Evolutionary conservation across 1,140 invertebrate genomes (phyloP).

Genomic region (Brachionus rubens): DNA sequence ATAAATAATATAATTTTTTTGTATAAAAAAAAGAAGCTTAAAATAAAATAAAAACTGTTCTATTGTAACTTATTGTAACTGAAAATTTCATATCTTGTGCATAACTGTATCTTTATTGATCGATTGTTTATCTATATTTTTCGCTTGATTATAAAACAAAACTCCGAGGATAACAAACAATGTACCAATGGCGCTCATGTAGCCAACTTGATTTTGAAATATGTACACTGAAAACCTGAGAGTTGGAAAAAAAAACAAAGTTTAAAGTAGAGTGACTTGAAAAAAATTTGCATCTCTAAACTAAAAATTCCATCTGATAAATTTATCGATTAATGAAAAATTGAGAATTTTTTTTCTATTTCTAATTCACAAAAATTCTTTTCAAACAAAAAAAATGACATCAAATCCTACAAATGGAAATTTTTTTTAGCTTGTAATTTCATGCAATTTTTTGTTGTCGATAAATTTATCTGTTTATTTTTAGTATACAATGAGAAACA

Average conservation of each 20-base stretch:
- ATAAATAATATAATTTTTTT: background rate
- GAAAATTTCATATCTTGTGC: background rate
- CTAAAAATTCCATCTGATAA: slow-evolving; percentile 10
- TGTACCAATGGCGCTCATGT: slow-evolving; percentile 73
- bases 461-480: slow-evolving; percentile 10
- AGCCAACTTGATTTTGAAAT: slow-evolving; percentile 75
- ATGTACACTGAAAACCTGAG: slow-evolving; percentile 70
- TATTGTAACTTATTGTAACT: background rate
- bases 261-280: no score
- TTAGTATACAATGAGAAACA: background rate
- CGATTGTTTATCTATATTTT: slow-evolving; percentile 49
- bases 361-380: background rate
- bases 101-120: background rate
- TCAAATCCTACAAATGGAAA: slow-evolving; percentile 5
- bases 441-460: background rate
- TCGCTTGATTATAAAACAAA: slow-evolving; percentile 69
- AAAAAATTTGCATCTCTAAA: no score
- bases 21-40: background rate
- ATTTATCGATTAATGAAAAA: slow-evolving; percentile 13
- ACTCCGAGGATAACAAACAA: slow-evolving; percentile 73
- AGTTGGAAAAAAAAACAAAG: background rate
- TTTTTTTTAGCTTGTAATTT: no score
- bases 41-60: background rate
- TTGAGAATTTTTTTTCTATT: background rate
- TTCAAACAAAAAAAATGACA: background rate